Percentiles rank a stretch among this genome's conserved stretches.
These are phyloP conservation scores for Deilephila porcellus DNA, from an alignment of 2,888 invertebrate genomes.

Conservation along the genomic window DNA sequence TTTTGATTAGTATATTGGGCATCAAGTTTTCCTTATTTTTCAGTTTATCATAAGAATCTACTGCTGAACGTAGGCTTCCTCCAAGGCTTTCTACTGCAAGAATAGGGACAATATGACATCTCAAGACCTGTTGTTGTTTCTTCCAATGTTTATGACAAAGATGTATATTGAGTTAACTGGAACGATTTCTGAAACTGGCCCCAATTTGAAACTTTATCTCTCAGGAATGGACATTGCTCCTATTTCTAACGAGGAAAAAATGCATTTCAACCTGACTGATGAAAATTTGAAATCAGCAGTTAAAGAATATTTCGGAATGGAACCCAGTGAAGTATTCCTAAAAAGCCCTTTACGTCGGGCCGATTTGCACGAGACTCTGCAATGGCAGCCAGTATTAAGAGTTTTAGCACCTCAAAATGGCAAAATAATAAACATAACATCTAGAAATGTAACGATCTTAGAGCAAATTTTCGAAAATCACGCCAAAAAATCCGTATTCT, in stretches of 20 bases:
- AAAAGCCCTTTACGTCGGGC: conserved; percentile 55
- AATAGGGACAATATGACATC: not conserved
- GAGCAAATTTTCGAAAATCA: conserved; percentile 45
- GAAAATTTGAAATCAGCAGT: conserved; percentile 43
- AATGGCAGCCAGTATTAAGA: conserved; percentile 50
- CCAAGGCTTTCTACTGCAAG: too few species aligned
- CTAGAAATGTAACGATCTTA: conserved; percentile 40
- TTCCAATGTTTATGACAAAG: not conserved
- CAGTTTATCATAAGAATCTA: too few species aligned
- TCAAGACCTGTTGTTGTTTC: not conserved
- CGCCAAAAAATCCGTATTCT: conserved; percentile 38
- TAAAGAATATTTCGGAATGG: conserved; percentile 39
- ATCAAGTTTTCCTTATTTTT: too few species aligned
- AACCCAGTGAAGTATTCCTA: conserved; percentile 48
- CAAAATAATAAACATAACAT: conserved; percentile 36
- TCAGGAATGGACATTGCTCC: not conserved
- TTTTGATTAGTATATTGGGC: too few species aligned
- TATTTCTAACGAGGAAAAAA: conserved; percentile 42
- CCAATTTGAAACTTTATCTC: not conserved
- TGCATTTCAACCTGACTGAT: conserved; percentile 48
- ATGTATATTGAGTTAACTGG: not conserved
- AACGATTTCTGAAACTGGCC: not conserved
- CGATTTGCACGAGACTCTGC: conserved; percentile 49
- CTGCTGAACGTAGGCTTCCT: too few species aligned
- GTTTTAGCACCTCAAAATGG: conserved; percentile 43